Percentiles rank a stretch among this genome's conserved stretches.
Evolutionary conservation across 2,888 invertebrate species (phyloP).

Genomic region (Portevinia maculata): DNA sequence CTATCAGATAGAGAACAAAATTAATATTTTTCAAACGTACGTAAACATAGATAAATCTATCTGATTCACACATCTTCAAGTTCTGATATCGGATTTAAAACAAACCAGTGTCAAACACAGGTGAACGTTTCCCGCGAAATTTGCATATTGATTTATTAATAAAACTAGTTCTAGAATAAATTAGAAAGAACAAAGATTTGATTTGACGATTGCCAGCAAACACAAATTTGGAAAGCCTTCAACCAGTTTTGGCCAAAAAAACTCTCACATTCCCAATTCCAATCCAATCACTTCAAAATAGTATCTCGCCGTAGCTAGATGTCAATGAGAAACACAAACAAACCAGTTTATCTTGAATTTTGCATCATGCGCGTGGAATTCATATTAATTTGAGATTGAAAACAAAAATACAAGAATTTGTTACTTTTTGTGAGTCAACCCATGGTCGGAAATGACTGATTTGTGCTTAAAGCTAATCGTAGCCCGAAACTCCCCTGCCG

Average conservation of each 20-base stretch:
- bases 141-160: slow-evolving; percentile 33
- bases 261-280: slow-evolving; percentile 30
- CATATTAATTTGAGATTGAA: slow-evolving; percentile 49
- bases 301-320: neutral
- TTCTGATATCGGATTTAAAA: slow-evolving; percentile 18
- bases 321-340: slow-evolving; percentile 64
- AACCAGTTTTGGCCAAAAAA: slow-evolving; percentile 47
- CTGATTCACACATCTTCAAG: neutral
- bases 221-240: slow-evolving; percentile 22
- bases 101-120: slow-evolving; percentile 64
- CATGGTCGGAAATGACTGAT: slow-evolving; percentile 40
- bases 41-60: neutral
- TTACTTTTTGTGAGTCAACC: neutral
- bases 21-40: too few species aligned
- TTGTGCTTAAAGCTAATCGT: neutral
- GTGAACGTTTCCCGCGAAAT: slow-evolving; percentile 47
- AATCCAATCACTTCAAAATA: too few species aligned
- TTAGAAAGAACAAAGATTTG: slow-evolving; percentile 3
- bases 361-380: slow-evolving; percentile 70
- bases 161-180: slow-evolving; percentile 38
- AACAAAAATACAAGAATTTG: slow-evolving; percentile 17
- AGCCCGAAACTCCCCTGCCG: neutral
- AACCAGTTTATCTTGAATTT: slow-evolving; percentile 69
- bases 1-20: too few species aligned
- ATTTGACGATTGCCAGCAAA: slow-evolving; percentile 39